These are phyloP conservation scores for Drosophila borealis DNA, from an alignment of 2,888 invertebrate genomes.

Conservation along the genomic window DNA sequence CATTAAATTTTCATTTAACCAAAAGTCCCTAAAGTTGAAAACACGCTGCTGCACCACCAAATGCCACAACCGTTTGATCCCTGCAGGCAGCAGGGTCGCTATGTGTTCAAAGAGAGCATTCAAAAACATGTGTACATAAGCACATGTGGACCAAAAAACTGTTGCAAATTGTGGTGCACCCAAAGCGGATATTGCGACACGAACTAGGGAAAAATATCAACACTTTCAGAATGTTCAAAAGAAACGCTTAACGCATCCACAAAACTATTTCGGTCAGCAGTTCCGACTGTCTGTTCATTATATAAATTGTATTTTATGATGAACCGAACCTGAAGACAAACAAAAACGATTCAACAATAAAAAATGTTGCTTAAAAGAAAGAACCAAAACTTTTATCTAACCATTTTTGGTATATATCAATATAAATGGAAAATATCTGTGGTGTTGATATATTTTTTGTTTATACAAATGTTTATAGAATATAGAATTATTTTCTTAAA, in stretches of 20 bases:
- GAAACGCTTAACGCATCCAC: not conserved
- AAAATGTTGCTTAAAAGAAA: too few species aligned
- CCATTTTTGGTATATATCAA: too few species aligned
- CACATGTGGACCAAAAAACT: constrained; percentile 33
- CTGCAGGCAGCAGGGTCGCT: too few species aligned
- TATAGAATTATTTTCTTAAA: too few species aligned
- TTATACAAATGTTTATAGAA: too few species aligned
- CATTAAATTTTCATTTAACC: constrained; percentile 77
- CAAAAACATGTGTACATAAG: constrained; percentile 24
- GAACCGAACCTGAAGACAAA: too few species aligned
- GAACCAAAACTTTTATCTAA: too few species aligned
- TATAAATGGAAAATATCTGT: too few species aligned
- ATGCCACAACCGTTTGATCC: constrained; percentile 28
- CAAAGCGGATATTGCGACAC: constrained; percentile 10
- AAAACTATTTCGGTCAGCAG: not conserved
- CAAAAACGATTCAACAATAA: too few species aligned
- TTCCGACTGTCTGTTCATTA: too few species aligned
- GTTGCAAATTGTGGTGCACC: constrained; percentile 33
- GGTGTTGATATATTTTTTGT: too few species aligned
- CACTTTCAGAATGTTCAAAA: not conserved
- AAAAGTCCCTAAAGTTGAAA: constrained; percentile 65
- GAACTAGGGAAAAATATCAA: constrained; percentile 1
- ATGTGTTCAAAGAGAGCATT: constrained; percentile 27
- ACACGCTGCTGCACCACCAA: constrained; percentile 38
- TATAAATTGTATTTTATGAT: too few species aligned